A percentile compares a stretch with the other conserved stretches of the same genome.
These are phyloP conservation scores for Poecilia wingei DNA, from an alignment of 2,797 vertebrate species.

Conservation along the genomic window DNA sequence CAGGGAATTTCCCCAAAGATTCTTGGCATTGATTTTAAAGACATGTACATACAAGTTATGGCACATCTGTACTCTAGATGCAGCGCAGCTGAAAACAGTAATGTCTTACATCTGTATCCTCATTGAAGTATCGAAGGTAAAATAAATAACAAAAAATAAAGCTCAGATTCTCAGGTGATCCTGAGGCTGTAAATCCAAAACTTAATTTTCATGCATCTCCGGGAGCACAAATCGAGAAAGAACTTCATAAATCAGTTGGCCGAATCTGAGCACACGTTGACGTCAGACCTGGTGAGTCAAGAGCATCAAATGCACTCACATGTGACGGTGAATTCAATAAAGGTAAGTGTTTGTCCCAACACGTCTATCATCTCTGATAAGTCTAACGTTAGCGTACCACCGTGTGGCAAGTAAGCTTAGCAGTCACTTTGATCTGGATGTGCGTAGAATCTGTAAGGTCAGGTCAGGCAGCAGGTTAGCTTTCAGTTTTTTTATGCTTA, in stretches of 20 bases:
- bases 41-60: constrained; percentile 45
- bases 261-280: constrained; percentile 43
- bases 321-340: constrained; percentile 61
- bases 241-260: constrained; percentile 37
- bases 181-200: constrained; percentile 35
- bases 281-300: constrained; percentile 56
- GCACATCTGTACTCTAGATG: constrained; percentile 16
- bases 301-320: constrained; percentile 45
- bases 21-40: constrained; percentile 41
- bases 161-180: constrained; percentile 42
- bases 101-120: not conserved
- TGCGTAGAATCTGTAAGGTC: not conserved
- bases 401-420: constrained; percentile 16
- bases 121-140: constrained; percentile 32
- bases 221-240: constrained; percentile 24
- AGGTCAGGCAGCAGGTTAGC: constrained; percentile 11
- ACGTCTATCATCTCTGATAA: constrained; percentile 48
- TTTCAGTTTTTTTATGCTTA: constrained; percentile 24
- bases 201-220: constrained; percentile 23
- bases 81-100: constrained; percentile 20
- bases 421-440: constrained; percentile 44
- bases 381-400: constrained; percentile 29
- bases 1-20: constrained; percentile 65
- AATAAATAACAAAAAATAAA: constrained; percentile 3
- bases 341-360: constrained; percentile 55